Conservation (phyloP, 2,113 vertebrate genomes). For the Lichenostomus cassidix region DNA sequence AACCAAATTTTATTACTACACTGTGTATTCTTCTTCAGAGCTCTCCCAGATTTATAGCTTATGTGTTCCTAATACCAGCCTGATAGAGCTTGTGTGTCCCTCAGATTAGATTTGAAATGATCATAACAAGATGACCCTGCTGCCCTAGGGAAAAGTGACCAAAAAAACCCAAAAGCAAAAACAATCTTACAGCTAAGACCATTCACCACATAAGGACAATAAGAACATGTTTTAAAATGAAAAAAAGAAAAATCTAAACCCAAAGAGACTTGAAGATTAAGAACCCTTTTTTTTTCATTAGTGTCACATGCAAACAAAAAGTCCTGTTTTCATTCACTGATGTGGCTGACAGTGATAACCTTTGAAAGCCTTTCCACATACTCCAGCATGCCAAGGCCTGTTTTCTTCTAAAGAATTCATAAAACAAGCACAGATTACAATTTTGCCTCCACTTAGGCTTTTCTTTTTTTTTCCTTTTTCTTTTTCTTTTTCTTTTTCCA, state of each 20-base stretch:
- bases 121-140: neutral
- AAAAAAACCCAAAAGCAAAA: too few species aligned
- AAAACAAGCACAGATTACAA: neutral
- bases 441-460: neutral
- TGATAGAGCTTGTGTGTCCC: neutral
- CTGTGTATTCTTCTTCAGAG: neutral
- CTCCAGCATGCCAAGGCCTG: neutral
- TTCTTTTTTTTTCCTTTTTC: too few species aligned
- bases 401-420: neutral
- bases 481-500: too few species aligned
- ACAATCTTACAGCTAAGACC: neutral
- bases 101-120: neutral
- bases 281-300: neutral
- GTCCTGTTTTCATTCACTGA: neutral
- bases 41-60: neutral
- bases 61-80: rapidly evolving
- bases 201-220: neutral
- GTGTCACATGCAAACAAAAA: neutral
- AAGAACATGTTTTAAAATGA: neutral
- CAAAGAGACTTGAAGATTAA: neutral
- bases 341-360: neutral
- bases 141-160: neutral
- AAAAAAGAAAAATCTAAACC: neutral
- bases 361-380: neutral
- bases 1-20: neutral